A percentile compares a stretch with the other conserved stretches of the same genome.
These are phyloP conservation scores for Ceramica pisi DNA, from an alignment of 2,888 invertebrate genomes.

Conservation along the genomic window DNA sequence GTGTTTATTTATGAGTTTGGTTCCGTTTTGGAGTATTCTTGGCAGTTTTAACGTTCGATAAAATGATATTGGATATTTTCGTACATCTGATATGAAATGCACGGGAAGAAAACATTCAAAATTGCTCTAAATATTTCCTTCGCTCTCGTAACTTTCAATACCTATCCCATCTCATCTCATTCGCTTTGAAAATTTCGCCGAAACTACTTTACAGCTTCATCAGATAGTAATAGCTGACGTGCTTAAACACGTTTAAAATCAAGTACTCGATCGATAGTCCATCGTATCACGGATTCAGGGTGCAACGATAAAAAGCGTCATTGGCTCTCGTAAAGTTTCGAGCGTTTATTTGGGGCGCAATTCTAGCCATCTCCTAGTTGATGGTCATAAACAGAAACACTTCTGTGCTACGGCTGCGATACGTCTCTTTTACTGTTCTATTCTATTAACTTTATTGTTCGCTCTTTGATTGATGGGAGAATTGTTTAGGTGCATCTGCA, in stretches of 20 bases:
- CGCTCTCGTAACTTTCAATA: neutral
- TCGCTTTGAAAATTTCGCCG: neutral
- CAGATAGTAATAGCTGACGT: neutral
- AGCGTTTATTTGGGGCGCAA: conserved; percentile 34
- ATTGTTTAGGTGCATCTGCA: neutral
- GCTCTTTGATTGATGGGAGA: neutral
- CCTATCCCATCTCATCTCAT: neutral
- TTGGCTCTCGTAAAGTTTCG: conserved; percentile 19
- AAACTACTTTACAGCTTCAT: conserved; percentile 3
- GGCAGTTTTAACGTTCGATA: conserved; percentile 7
- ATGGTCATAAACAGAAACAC: conserved; percentile 30
- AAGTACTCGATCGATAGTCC: neutral
- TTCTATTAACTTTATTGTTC: conserved; percentile 15
- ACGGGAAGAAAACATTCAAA: neutral
- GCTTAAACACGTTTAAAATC: neutral
- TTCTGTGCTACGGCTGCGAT: conserved; percentile 7
- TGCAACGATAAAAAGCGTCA: conserved; percentile 13
- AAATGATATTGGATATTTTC: neutral
- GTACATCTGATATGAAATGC: neutral
- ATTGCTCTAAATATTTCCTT: neutral
- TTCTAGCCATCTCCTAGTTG: conserved; percentile 28
- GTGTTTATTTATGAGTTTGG: conserved; percentile 37
- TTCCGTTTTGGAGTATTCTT: conserved; percentile 17
- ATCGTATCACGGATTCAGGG: conserved; percentile 13
- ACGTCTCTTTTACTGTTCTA: conserved; percentile 19